Percentiles rank a stretch among this genome's conserved stretches.
Conservation (phyloP, 2,113 vertebrate genomes). For the Chaetops frenatus region DNA sequence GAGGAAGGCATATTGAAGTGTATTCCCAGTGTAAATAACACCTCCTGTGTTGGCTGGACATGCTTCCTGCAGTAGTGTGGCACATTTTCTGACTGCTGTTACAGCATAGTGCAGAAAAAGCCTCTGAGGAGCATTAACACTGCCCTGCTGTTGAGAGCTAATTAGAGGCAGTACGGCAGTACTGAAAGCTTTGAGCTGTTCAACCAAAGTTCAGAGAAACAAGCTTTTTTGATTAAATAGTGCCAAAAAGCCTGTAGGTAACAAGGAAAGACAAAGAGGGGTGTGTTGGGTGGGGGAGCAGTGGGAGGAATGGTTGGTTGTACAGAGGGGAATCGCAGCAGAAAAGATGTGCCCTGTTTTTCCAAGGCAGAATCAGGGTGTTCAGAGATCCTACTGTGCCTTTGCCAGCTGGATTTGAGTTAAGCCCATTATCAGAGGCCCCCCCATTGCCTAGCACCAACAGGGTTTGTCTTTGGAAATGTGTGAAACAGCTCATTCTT, state of each 20-base stretch:
- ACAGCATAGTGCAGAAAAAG: not conserved
- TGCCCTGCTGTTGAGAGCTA: not conserved
- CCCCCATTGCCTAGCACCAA: not conserved
- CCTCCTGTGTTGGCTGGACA: not conserved
- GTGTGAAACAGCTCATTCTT: not conserved
- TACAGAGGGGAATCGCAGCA: not conserved
- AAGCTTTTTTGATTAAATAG: not conserved
- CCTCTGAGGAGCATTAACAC: not conserved
- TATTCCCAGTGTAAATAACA: not conserved
- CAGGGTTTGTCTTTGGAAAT: not conserved
- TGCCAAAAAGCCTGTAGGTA: not conserved
- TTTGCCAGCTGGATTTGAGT: not conserved
- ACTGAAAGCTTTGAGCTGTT: not conserved
- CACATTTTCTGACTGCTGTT: not conserved
- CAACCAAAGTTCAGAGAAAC: slow-evolving; percentile 2
- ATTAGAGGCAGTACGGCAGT: not conserved
- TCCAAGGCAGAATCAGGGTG: not conserved
- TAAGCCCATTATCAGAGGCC: not conserved
- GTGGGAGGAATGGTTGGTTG: not conserved
- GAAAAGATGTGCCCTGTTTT: not conserved
- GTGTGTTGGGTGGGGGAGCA: not conserved
- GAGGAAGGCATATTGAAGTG: not conserved
- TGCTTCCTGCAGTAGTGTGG: not conserved
- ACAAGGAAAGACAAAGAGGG: not conserved
- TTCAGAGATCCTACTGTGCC: not conserved